Percentiles rank a stretch among this genome's conserved stretches.
These are phyloP conservation scores for Megaustenia siamemsis DNA, from an alignment of 2,888 invertebrate genomes.

Conservation along the genomic window DNA sequence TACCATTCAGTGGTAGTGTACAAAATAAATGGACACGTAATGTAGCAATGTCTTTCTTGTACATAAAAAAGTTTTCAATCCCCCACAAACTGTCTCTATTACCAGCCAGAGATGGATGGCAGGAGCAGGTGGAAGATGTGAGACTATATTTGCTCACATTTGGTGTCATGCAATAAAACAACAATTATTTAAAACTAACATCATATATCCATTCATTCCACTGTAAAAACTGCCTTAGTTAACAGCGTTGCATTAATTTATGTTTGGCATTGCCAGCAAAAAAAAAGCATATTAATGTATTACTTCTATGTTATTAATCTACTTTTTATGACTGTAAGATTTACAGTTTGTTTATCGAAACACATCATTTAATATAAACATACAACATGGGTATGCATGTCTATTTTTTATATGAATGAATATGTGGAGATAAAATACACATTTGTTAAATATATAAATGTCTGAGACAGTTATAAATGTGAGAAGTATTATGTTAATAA, in stretches of 20 bases:
- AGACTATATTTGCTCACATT: background rate
- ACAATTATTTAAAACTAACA: background rate
- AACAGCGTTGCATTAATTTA: background rate
- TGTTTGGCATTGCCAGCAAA: background rate
- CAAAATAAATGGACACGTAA: background rate
- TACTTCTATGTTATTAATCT: no score
- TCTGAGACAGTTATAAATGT: no score
- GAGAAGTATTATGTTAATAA: no score
- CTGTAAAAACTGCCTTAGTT: no score
- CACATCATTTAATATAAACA: no score
- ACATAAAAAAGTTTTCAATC: background rate
- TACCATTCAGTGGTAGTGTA: background rate
- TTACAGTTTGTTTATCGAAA: no score
- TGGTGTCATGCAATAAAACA: slow-evolving; percentile 5
- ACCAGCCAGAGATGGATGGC: background rate
- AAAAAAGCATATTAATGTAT: background rate
- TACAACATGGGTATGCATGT: no score
- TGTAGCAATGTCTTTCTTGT: background rate
- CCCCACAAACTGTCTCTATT: background rate
- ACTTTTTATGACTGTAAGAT: no score
- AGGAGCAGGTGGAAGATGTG: background rate
- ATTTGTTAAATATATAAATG: no score
- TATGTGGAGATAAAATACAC: no score
- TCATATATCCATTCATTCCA: no score
- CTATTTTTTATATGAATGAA: no score